phyloP scores from a whole-genome alignment of 2,113 vertebrate species.

The Leptobrachium ailaonicum region DNA sequence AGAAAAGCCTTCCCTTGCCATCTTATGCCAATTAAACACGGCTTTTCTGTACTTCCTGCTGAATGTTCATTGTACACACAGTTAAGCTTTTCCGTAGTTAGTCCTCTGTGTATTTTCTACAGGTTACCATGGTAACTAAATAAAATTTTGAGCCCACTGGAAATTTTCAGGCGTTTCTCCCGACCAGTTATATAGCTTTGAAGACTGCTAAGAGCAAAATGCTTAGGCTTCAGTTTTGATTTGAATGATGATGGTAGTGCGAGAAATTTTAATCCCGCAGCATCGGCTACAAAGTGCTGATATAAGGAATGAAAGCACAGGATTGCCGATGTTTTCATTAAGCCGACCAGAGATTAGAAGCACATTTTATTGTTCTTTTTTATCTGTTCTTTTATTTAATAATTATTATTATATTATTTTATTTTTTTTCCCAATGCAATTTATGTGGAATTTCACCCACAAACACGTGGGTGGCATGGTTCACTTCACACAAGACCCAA shows the following conservation, averaged over 20 bases:
- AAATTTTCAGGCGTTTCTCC: slow-evolving; percentile 36
- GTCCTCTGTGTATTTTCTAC: slow-evolving; percentile 54
- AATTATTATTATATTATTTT: neutral
- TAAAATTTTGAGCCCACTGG: slow-evolving; percentile 48
- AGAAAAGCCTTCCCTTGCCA: slow-evolving; percentile 36
- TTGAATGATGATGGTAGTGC: slow-evolving; percentile 23
- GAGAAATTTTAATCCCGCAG: slow-evolving; percentile 33
- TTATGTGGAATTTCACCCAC: too few species aligned
- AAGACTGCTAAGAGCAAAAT: slow-evolving; percentile 26
- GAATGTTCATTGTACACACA: slow-evolving; percentile 45
- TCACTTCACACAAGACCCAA: too few species aligned
- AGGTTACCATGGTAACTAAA: slow-evolving; percentile 58
- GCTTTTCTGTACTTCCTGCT: slow-evolving; percentile 49
- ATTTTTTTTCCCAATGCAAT: too few species aligned
- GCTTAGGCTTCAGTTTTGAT: slow-evolving; percentile 28
- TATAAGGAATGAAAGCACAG: slow-evolving; percentile 16
- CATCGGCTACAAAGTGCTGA: slow-evolving; percentile 29
- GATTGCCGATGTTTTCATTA: slow-evolving; percentile 10
- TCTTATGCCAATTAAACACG: slow-evolving; percentile 47
- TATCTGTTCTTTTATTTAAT: too few species aligned
- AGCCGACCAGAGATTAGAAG: too few species aligned
- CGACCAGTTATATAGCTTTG: slow-evolving; percentile 22
- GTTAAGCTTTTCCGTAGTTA: slow-evolving; percentile 51
- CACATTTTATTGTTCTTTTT: too few species aligned
- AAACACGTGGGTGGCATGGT: too few species aligned